These are phyloP conservation scores for Romanogobio albipinnatus DNA, from an alignment of 2,113 vertebrate genomes.

Conservation along the genomic window DNA sequence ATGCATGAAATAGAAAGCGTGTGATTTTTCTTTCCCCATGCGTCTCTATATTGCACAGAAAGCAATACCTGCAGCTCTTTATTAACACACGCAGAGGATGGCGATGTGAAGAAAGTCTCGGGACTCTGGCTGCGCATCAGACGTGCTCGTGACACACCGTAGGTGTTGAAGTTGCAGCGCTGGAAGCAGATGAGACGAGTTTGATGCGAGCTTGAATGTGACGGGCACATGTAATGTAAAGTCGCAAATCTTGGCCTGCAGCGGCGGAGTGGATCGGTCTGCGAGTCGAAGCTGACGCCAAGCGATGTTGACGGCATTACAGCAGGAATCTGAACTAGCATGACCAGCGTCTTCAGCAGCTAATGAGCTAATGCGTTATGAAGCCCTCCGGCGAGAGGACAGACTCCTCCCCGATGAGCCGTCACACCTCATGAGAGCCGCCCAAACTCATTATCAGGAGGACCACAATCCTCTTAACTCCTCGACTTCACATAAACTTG, in stretches of 20 bases:
- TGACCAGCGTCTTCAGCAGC: not conserved
- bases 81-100: slow-evolving; percentile 52
- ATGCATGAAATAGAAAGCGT: not conserved
- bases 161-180: slow-evolving; percentile 62
- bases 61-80: slow-evolving; percentile 46
- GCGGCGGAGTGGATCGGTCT: slow-evolving; percentile 39
- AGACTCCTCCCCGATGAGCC: not conserved
- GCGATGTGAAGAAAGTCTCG: not conserved
- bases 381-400: not conserved
- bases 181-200: slow-evolving; percentile 37
- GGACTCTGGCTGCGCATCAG: slow-evolving; percentile 40
- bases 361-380: slow-evolving; percentile 7
- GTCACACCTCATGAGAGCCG: not conserved
- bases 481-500: not conserved
- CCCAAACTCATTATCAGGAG: not conserved
- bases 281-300: slow-evolving; percentile 62
- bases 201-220: slow-evolving; percentile 75
- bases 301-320: slow-evolving; percentile 62
- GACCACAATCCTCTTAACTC: slow-evolving; percentile 15
- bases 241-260: slow-evolving; percentile 74
- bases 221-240: slow-evolving; percentile 73
- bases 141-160: slow-evolving; percentile 45
- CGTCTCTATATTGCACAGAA: not conserved
- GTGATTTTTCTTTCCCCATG: not conserved
- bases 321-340: not conserved